Conservation (phyloP, 1,140 invertebrate species). For the Doryteuthis pealeii region DNA sequence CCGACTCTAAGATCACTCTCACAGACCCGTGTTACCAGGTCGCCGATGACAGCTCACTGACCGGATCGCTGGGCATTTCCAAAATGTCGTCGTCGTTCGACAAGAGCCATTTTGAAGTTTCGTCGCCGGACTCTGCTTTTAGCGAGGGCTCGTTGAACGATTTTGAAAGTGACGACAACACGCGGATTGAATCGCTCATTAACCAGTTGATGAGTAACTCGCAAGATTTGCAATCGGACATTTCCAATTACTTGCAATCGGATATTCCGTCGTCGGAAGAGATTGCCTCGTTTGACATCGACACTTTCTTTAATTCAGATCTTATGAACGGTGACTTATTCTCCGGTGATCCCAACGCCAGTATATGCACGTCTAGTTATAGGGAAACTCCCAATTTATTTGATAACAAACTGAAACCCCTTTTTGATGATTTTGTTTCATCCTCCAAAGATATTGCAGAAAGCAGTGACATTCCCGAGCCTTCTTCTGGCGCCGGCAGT, state of each 20-base stretch:
- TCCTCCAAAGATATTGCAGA: background rate
- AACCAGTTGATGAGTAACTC: background rate
- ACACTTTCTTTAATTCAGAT: background rate
- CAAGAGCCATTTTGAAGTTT: background rate
- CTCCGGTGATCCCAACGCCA: background rate
- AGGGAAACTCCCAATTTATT: background rate
- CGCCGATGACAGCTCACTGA: too few relatives aligned
- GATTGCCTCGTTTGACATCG: background rate
- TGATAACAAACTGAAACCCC: background rate
- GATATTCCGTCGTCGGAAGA: background rate
- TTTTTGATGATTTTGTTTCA: background rate
- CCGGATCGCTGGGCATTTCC: background rate
- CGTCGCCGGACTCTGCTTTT: background rate
- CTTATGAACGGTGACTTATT: background rate
- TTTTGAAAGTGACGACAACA: background rate
- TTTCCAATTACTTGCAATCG: background rate
- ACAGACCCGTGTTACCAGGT: too few relatives aligned
- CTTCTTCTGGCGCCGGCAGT: too few relatives aligned
- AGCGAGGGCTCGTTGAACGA: background rate
- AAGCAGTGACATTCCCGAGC: background rate
- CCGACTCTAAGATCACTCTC: too few relatives aligned
- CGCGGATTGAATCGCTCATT: background rate
- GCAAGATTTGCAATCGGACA: background rate
- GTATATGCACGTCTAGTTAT: background rate
- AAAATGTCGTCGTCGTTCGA: background rate